Base-by-base conservation (phyloP, 2,113 vertebrate species). In the Macquaria australasica region DNA sequence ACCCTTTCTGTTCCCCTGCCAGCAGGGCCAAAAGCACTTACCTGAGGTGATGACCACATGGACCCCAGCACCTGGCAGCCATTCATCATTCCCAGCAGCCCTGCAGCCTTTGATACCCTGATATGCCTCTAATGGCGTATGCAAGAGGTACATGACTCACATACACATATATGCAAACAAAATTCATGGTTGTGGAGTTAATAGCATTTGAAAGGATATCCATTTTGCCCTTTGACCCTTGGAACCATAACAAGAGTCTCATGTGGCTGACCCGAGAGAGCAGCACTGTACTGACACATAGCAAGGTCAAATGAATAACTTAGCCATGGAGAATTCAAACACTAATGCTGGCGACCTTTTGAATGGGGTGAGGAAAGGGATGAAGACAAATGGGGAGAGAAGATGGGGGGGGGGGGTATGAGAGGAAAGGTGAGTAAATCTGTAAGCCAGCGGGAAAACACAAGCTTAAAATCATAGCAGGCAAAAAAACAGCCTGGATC, bases 81-180 rank as follows among this genome's bases (percentile, higher is more conserved):
- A 94, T 95, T 94, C 86, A 90, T 93, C 90, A 94, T 83, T 77
- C 78, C 73, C 83, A 64, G 67, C 82, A 88, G 60, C 85, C 51
- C 23, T 10, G 34, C 53, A 15, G 82, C 81, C 90, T 91, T 91
- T 91, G 91, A 92, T 88, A 89, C 56, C 50, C 72, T 76, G 84
- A 88, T 89, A 82, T 25, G 76, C 56, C 78, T 79, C 68, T 86
- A 50, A 85, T 80, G 73, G 71, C 34, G 23, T 82, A 67, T 25
- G 39, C 48, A 25, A 55, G 67, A 71, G 62, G 43, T 55, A 18
- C 23, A 51, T 21, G 25, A 39, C 75, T 88, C 77, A 79, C 77
- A 73, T 45, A 78, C 82, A 89, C 86, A 79, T 72, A 68, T 51
- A 90, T 58, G 78, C 43, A 84, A 83, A 75, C 58, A 71, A 4